phyloP scores from a whole-genome alignment of 2,113 vertebrate genomes.

The Echinops telfairi region DNA sequence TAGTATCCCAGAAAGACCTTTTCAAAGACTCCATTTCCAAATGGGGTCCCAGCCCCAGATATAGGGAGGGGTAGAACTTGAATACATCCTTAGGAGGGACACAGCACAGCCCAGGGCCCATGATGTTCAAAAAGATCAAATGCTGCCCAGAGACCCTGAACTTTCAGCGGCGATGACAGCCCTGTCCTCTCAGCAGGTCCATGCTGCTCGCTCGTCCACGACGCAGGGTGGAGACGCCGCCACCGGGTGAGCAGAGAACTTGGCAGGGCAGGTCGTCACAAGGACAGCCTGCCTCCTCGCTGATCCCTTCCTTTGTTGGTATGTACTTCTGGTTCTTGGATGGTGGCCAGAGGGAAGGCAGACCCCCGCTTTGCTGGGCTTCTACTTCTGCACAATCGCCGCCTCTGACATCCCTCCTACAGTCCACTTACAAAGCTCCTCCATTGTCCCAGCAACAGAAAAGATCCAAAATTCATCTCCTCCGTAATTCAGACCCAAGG shows the following conservation, averaged over 20 bases:
- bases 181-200: accelerated
- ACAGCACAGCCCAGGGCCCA: neutral
- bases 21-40: neutral
- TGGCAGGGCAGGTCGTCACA: accelerated
- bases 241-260: accelerated
- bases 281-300: accelerated
- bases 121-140: neutral
- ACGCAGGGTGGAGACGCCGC: neutral
- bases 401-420: neutral
- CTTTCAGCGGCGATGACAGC: too few species aligned
- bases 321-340: neutral
- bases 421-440: neutral
- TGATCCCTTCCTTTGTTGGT: accelerated
- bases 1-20: neutral
- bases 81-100: neutral
- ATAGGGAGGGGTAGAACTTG: neutral
- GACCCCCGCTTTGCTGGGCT: neutral
- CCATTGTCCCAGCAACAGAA: conserved; percentile 48
- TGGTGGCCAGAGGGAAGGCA: neutral
- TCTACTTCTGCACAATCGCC: neutral
- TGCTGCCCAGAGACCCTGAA: too few species aligned
- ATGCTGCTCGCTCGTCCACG: neutral
- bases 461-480: conserved; percentile 63
- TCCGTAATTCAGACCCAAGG: conserved; percentile 54
- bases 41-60: neutral